phyloP scores from a whole-genome alignment of 2,888 invertebrate species.

The Napeogenes sylphis region DNA sequence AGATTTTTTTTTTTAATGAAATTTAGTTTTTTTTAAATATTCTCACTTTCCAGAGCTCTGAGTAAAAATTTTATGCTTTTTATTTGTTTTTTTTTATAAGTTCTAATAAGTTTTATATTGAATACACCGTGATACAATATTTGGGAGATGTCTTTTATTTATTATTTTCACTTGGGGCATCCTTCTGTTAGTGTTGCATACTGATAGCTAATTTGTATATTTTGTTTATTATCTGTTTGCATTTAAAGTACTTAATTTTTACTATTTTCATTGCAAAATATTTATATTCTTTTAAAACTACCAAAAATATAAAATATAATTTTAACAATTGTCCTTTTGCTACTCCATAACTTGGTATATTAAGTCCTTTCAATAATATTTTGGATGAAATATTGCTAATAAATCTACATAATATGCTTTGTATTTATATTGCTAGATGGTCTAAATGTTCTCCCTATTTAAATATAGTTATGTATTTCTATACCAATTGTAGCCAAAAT shows the following conservation, averaged over 20 bases:
- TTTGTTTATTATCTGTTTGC: conserved; percentile 39
- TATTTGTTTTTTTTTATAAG: conserved; percentile 61
- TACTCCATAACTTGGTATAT: too few species aligned
- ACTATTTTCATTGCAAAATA: conserved; percentile 15
- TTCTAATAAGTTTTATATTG: conserved; percentile 67
- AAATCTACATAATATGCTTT: neutral
- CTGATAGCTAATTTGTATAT: conserved; percentile 46
- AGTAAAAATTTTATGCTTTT: conserved; percentile 43
- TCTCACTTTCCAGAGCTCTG: conserved; percentile 31
- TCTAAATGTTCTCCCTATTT: neutral
- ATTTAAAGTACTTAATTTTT: conserved; percentile 44
- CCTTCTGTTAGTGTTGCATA: conserved; percentile 66
- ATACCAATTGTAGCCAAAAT: neutral
- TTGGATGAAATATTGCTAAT: neutral
- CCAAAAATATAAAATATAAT: neutral
- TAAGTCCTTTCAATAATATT: neutral
- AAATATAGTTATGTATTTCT: neutral
- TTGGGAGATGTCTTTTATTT: conserved; percentile 58
- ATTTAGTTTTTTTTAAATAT: conserved; percentile 8
- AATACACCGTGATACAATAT: conserved; percentile 69
- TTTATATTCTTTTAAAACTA: neutral
- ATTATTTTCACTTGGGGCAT: conserved; percentile 42
- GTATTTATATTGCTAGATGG: neutral
- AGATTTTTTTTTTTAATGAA: conserved; percentile 23
- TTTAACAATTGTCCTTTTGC: too few species aligned